Percentiles rank a stretch among this genome's conserved stretches.
Conservation (phyloP, 2,797 vertebrate genomes). For the Sciurus carolinensis region DNA sequence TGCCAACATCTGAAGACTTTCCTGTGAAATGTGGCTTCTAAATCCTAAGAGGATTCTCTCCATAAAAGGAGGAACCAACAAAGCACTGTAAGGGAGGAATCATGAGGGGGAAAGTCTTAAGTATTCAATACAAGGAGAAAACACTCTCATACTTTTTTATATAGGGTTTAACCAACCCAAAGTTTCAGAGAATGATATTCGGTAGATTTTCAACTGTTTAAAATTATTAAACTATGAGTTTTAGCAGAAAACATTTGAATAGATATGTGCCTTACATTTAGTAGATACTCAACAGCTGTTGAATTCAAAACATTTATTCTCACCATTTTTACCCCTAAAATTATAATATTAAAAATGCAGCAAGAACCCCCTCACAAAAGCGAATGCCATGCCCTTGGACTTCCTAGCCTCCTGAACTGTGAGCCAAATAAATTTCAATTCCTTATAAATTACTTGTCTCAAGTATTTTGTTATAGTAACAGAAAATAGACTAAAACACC, state of each 20-base stretch:
- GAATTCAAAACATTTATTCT: conserved; percentile 36
- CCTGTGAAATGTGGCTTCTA: conserved; percentile 38
- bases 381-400: not conserved
- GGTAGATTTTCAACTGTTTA: conserved; percentile 24
- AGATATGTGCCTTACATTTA: conserved; percentile 48
- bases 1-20: conserved; percentile 42
- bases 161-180: conserved; percentile 22
- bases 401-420: not conserved
- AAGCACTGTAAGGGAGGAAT: not conserved
- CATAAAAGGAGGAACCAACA: not conserved
- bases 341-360: conserved; percentile 38
- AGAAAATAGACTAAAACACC: not conserved
- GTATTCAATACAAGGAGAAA: conserved; percentile 48
- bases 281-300: conserved; percentile 9
- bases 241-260: conserved; percentile 61
- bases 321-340: conserved; percentile 36
- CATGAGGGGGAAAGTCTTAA: not conserved
- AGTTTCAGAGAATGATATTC: conserved; percentile 66
- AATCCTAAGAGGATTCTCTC: not conserved
- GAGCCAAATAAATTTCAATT: not conserved
- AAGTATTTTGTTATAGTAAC: not conserved
- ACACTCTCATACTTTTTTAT: not conserved
- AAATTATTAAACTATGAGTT: conserved; percentile 60
- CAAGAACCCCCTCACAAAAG: not conserved
- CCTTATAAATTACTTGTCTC: not conserved